These are phyloP conservation scores for Cephus pulcher DNA, from an alignment of 2,888 invertebrate genomes.

Conservation along the genomic window DNA sequence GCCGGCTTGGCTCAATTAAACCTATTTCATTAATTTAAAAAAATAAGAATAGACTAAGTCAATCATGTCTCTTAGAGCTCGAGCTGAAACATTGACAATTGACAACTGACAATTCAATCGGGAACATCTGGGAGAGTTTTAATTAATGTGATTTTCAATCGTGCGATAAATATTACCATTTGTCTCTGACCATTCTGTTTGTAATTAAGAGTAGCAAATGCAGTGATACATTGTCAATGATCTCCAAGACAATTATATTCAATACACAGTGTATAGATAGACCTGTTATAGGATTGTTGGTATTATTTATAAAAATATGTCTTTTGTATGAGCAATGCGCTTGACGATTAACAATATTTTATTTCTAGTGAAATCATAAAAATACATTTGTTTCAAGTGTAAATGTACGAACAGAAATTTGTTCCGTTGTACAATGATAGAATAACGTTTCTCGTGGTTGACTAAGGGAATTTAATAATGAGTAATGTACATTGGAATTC, in stretches of 20 bases:
- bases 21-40: not conserved
- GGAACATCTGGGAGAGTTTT: not conserved
- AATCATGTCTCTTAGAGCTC: not conserved
- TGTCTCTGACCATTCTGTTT: not conserved
- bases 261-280: not conserved
- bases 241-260: not conserved
- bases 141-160: not conserved
- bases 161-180: not conserved
- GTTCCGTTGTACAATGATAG: not conserved
- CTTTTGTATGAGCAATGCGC: not conserved
- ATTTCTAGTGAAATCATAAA: not conserved
- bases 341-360: not conserved
- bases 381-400: not conserved
- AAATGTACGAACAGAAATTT: not conserved
- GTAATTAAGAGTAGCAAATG: not conserved
- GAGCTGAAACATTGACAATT: not conserved
- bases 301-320: not conserved
- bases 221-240: not conserved
- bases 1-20: slow-evolving; percentile 40
- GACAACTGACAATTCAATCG: not conserved
- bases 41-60: not conserved
- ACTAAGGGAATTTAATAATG: not conserved
- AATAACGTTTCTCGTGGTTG: not conserved
- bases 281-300: not conserved
- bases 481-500: not conserved